These are phyloP conservation scores for Watersipora subatra DNA, from an alignment of 1,140 invertebrate species.

Conservation along the genomic window DNA sequence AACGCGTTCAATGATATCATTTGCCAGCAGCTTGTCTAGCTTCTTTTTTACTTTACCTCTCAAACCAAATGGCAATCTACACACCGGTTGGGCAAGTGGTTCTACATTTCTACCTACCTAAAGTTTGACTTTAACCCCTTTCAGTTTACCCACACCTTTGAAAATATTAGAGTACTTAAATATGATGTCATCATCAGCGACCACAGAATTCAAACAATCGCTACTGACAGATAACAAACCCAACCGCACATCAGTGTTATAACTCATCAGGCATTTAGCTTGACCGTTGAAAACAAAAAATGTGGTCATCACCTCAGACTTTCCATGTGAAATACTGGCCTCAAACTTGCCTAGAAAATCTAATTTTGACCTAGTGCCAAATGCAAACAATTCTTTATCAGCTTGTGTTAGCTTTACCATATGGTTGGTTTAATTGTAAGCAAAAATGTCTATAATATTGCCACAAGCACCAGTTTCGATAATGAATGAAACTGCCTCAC, in stretches of 20 bases:
- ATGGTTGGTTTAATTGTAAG: not conserved
- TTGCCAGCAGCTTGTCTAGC: not conserved
- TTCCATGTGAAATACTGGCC: not conserved
- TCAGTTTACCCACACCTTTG: constrained; percentile 4
- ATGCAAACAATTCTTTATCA: not conserved
- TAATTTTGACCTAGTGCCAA: not conserved
- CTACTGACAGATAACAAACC: not conserved
- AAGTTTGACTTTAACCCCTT: constrained; percentile 1
- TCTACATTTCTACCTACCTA: constrained; percentile 3
- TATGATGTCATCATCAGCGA: not conserved
- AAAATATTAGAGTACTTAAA: not conserved
- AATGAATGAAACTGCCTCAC: no score
- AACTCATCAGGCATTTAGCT: not conserved
- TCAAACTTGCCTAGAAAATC: not conserved
- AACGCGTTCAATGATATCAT: constrained; percentile 9
- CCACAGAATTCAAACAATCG: not conserved
- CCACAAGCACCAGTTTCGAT: not conserved
- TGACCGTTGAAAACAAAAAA: not conserved
- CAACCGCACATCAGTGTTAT: not conserved
- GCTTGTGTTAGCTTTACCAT: not conserved
- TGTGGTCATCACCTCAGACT: not conserved
- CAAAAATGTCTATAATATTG: not conserved
- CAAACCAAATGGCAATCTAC: constrained; percentile 11
- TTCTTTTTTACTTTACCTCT: constrained; percentile 7
- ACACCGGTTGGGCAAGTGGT: constrained; percentile 6